Base-by-base conservation (phyloP, 2,113 vertebrate genomes). In the Epinephelus lanceolatus region DNA sequence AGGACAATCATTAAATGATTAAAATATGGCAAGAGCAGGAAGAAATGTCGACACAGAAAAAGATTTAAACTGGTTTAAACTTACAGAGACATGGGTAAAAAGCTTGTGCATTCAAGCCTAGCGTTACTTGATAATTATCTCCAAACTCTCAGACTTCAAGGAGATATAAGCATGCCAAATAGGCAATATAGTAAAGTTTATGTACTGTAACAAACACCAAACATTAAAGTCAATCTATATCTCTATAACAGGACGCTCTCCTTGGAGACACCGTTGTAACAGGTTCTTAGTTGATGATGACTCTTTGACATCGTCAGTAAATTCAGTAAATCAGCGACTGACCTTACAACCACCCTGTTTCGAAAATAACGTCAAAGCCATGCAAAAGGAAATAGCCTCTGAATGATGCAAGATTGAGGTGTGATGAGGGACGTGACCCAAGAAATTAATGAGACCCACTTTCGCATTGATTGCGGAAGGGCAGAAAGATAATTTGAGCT, bases 361-460 rank as follows among this genome's bases (percentile, higher is more conserved):
- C 7, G 14, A 79, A 78, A 40, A 78, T 37, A 80, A 80, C 12
- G 17, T 57, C 57, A 62, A 78, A 53, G 51, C 71, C 45, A 71
- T 5, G 60, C 6, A 67, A 81, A 71, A 72, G 72, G 45, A 84
- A 88, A 85, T 47, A 12, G 61, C 60, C 52, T 59, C 47, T 37
- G 40, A 67, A 71, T 76, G 51, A 82, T 53, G 60, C 52, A 78
- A 77, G 78, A 75, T 59, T 45, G 45, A 76, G 67, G 65, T 85
- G 71, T 60, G 81, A 90, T 78, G 78, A 83, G 82, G 75, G 68
- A 71, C 56, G 66, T 88, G 79, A 89, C 78, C 76, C 49, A 30
- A 63, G 42, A 78, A 86, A 91, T 90, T 78, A 92, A 91, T 86
- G 80, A 79, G 74, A 84, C 81, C 75, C 33, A 84, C 80, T 89